Evolutionary conservation across 2,888 invertebrate genomes (phyloP).

Genomic region (Galerucella calmariensis): DNA sequence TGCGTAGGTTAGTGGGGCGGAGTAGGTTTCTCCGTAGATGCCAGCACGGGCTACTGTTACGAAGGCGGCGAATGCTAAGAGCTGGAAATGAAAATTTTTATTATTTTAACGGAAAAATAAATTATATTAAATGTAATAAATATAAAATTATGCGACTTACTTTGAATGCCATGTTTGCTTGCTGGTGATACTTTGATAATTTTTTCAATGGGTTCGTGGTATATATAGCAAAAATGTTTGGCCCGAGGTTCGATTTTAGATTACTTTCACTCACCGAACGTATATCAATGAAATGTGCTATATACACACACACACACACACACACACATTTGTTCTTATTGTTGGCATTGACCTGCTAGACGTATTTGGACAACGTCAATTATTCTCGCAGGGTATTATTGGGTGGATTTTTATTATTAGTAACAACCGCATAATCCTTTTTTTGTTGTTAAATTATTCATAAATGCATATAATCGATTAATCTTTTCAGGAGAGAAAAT

Average conservation of each 20-base stretch:
- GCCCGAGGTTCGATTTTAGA: slow-evolving; percentile 17
- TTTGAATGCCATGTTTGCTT: slow-evolving; percentile 54
- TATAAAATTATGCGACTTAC: too few relatives aligned
- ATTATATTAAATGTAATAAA: too few relatives aligned
- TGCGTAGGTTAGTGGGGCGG: slow-evolving; percentile 42
- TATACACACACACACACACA: background rate
- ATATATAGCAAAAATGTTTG: slow-evolving; percentile 33
- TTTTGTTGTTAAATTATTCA: background rate
- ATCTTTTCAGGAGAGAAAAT: too few relatives aligned
- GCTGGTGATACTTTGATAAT: slow-evolving; percentile 29
- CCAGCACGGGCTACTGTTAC: slow-evolving; percentile 53
- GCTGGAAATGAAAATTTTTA: slow-evolving; percentile 43
- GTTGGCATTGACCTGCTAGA: slow-evolving; percentile 32
- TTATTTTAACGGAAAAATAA: too few relatives aligned
- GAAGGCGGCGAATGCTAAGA: slow-evolving; percentile 53
- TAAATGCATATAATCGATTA: too few relatives aligned
- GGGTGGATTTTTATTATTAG: background rate
- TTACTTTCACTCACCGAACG: slow-evolving; percentile 29
- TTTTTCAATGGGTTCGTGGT: slow-evolving; percentile 22
- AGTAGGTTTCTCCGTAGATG: slow-evolving; percentile 48
- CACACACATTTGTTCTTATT: slow-evolving; percentile 24
- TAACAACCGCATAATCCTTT: background rate
- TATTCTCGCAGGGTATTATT: background rate
- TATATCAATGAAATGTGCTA: slow-evolving; percentile 30
- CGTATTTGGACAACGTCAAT: slow-evolving; percentile 22